A percentile compares a stretch with the other conserved stretches of the same genome.
Conservation (phyloP, 2,113 vertebrate species). For the Taurulus bubalis region DNA sequence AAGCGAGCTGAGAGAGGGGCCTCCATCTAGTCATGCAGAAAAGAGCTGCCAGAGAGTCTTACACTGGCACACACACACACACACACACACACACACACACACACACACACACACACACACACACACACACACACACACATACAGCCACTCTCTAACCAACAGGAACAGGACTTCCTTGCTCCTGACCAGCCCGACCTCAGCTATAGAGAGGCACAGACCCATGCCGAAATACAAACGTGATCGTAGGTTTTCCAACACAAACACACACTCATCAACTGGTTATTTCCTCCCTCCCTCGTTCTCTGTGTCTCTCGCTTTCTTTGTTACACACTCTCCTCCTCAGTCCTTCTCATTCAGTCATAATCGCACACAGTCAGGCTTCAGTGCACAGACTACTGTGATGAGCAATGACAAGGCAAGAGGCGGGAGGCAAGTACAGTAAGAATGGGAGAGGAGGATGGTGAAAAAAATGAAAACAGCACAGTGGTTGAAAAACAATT, state of each 20-base stretch:
- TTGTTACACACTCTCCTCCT: slow-evolving; percentile 39
- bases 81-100: slow-evolving; percentile 20
- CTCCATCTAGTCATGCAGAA: slow-evolving; percentile 87
- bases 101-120: slow-evolving; percentile 32
- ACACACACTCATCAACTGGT: slow-evolving; percentile 74
- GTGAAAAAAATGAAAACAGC: slow-evolving; percentile 52
- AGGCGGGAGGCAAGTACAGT: slow-evolving; percentile 50
- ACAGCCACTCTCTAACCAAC: slow-evolving; percentile 36
- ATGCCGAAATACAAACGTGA: slow-evolving; percentile 68
- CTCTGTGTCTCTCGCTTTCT: not conserved
- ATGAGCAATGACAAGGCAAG: slow-evolving; percentile 72
- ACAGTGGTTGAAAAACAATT: slow-evolving; percentile 57
- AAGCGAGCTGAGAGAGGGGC: slow-evolving; percentile 78
- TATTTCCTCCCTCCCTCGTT: slow-evolving; percentile 22
- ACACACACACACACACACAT: slow-evolving; percentile 39
- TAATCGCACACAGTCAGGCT: slow-evolving; percentile 56
- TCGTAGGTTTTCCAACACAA: slow-evolving; percentile 70
- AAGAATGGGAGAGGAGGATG: slow-evolving; percentile 41
- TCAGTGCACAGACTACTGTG: slow-evolving; percentile 62
- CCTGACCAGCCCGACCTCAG: slow-evolving; percentile 52
- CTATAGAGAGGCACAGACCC: slow-evolving; percentile 67
- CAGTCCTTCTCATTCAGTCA: slow-evolving; percentile 52
- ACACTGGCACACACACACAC: slow-evolving; percentile 28
- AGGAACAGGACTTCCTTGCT: slow-evolving; percentile 53
- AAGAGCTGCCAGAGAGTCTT: slow-evolving; percentile 72